A percentile compares a stretch with the other conserved stretches of the same genome.
These are phyloP conservation scores for Aphidius colemani DNA, from an alignment of 2,888 invertebrate species.

Conservation along the genomic window DNA sequence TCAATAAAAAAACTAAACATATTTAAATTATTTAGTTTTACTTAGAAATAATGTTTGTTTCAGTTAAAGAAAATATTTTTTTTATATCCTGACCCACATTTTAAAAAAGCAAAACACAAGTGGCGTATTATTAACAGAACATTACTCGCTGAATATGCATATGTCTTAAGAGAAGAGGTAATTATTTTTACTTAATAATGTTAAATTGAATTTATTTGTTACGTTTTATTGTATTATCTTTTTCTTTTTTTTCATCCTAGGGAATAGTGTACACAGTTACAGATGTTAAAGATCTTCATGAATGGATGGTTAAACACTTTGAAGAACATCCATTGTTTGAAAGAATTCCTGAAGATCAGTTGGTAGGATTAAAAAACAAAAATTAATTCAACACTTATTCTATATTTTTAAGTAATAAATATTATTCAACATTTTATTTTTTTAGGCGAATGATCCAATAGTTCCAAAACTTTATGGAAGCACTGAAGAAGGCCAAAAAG, in stretches of 20 bases:
- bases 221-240: too few relatives aligned
- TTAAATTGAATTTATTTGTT: not conserved
- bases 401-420: slow-evolving; percentile 12
- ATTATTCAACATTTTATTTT: slow-evolving; percentile 40
- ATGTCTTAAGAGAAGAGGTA: slow-evolving; percentile 83
- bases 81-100: slow-evolving; percentile 98
- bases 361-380: too few relatives aligned
- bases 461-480: slow-evolving; percentile 88
- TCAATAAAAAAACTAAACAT: not conserved
- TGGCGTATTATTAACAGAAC: slow-evolving; percentile 97
- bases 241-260: too few relatives aligned
- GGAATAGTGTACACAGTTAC: slow-evolving; percentile 73
- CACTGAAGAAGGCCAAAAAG: slow-evolving; percentile 98
- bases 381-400: not conserved
- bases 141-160: slow-evolving; percentile 95
- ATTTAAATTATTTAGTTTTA: slow-evolving; percentile 10
- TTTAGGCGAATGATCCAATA: slow-evolving; percentile 79
- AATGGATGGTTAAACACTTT: slow-evolving; percentile 96
- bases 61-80: slow-evolving; percentile 97
- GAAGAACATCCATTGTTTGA: slow-evolving; percentile 88
- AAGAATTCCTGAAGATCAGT: slow-evolving; percentile 71
- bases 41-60: slow-evolving; percentile 40
- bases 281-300: slow-evolving; percentile 94
- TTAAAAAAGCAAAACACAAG: slow-evolving; percentile 97
- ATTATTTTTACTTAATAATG: slow-evolving; percentile 43